These are phyloP conservation scores for Periplaneta americana DNA, from an alignment of 1,140 invertebrate species.

Conservation along the genomic window DNA sequence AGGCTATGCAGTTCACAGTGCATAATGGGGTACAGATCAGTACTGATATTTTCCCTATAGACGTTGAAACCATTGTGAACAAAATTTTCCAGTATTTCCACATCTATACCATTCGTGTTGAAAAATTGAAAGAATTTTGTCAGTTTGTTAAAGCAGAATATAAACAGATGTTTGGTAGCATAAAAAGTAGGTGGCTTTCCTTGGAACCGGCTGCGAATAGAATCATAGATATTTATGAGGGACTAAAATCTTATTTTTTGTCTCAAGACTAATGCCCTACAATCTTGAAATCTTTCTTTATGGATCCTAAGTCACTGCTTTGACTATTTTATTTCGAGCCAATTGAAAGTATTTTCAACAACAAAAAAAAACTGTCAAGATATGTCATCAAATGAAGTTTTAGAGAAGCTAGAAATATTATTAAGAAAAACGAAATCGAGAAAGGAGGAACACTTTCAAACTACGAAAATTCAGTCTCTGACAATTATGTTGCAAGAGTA, in stretches of 20 bases:
- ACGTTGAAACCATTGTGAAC: neutral
- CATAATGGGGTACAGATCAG: neutral
- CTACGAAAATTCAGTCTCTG: no score
- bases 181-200: neutral
- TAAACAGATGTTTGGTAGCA: neutral
- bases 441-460: no score
- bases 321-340: no score
- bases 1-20: neutral
- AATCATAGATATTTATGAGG: neutral
- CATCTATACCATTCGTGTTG: neutral
- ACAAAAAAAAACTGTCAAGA: no score
- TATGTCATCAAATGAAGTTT: no score
- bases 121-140: neutral
- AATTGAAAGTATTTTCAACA: no score
- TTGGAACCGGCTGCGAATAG: neutral
- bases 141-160: neutral
- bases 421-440: no score
- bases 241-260: neutral
- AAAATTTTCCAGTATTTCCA: conserved; percentile 1
- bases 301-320: no score
- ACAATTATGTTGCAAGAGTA: no score
- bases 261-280: neutral
- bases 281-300: neutral
- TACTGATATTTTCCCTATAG: neutral
- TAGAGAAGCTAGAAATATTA: no score